phyloP scores from a whole-genome alignment of 2,888 invertebrate genomes.

The Boloria euphrosyne region DNA sequence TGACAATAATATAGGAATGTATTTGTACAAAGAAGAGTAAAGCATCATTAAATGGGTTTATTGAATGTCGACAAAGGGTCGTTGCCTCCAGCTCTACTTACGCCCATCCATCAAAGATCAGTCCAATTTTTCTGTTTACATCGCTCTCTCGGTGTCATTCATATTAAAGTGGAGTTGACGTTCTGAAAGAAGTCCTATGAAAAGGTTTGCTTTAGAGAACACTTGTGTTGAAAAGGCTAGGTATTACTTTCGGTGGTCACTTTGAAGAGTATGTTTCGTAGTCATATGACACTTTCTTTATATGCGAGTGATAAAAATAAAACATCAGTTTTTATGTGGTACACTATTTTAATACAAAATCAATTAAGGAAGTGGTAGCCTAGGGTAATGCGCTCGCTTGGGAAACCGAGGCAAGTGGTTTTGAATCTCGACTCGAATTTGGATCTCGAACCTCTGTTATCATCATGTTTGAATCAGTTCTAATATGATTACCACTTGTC shows the following conservation, averaged over 20 bases:
- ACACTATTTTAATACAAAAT: no score
- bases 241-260: constrained; percentile 16
- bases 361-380: no score
- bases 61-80: constrained; percentile 9
- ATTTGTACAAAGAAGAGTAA: neutral
- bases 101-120: neutral
- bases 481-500: no score
- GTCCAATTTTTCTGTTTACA: constrained; percentile 21
- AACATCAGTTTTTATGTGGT: no score
- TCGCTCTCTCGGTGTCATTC: neutral
- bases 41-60: constrained; percentile 3
- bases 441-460: no score
- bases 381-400: no score
- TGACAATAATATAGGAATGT: neutral
- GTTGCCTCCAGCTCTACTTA: constrained; percentile 17
- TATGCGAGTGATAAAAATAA: neutral
- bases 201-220: constrained; percentile 11
- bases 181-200: neutral
- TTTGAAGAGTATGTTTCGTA: neutral
- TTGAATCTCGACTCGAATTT: no score
- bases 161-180: constrained; percentile 4
- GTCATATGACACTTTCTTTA: neutral
- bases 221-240: neutral
- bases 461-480: no score
- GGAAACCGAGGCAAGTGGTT: no score